Evolutionary conservation across 2,797 vertebrate species (phyloP), one percentile per base, ranked within the genome.

Genomic region (Fratercula arctica): DNA sequence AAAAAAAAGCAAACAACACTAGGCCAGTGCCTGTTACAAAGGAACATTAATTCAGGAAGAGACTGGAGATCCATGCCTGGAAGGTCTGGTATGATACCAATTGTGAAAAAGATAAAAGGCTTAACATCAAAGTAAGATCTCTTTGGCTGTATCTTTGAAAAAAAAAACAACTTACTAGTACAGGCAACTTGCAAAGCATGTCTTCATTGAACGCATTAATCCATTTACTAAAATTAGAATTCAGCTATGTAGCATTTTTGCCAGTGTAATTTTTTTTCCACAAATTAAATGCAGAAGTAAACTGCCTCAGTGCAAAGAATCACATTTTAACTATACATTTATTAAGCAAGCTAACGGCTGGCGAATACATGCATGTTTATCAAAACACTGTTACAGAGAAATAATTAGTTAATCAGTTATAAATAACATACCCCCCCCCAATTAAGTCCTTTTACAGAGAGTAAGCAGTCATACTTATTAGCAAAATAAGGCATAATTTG

Each of bases 321-420:
- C 86, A 69, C 41, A 60, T 92, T 97, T 94, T 87, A 97, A 70
- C 90, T 95, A 26, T 61, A 56, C 21, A 29, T 96, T 97, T 97
- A 93, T 91, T 94, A 97, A 95, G 91, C 53, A 96, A 84, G 91
- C 33, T 96, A 92, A 87, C 87, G 95, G 91, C 93, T 97, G 94
- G 85, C 46, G 66, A 96, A 88, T 95, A 97, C 94, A 75, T 94
- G 97, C 97, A 97, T 96, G 97, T 97, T 97, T 97, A 96, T 95
- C 76, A 97, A 90, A 96, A 76, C 95, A 95, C 85, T 89, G 78
- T 87, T 97, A 94, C 73, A 95, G 93, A 91, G 84, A 92, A 97
- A 35, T 82, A 95, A 77, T 45, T 26, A 85, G 37, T 89, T 85
- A 73, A 66, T 95, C 61, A 85, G 84, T 96, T 97, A 86, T 45